phyloP scores from a whole-genome alignment of 2,113 vertebrate species.

The Calyptomena viridis region DNA sequence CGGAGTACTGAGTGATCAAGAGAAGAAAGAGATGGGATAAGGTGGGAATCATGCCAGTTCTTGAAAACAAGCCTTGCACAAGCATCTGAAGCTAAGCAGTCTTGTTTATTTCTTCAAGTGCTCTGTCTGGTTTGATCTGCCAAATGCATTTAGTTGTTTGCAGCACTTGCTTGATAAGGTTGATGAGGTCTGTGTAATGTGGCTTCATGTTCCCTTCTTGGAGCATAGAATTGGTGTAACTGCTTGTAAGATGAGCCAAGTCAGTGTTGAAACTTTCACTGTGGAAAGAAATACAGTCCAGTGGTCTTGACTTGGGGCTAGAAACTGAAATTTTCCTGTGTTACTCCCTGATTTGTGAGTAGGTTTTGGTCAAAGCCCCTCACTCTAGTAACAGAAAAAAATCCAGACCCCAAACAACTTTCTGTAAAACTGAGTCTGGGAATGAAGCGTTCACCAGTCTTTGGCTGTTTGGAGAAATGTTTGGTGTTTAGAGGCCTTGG shows the following conservation, averaged over 20 bases:
- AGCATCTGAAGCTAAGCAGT: neutral
- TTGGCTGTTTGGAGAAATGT: neutral
- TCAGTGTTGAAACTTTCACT: neutral
- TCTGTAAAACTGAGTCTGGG: neutral
- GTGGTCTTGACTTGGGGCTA: neutral
- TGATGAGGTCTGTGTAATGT: neutral
- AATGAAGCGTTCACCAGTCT: neutral
- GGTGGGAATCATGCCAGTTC: neutral
- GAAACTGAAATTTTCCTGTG: neutral
- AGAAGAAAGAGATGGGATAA: neutral
- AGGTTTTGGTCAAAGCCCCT: neutral
- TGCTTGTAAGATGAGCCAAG: neutral
- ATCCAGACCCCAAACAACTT: fast-evolving
- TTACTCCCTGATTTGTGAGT: neutral
- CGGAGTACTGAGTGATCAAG: neutral
- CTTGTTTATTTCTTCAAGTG: neutral
- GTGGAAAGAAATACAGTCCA: neutral
- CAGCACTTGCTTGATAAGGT: neutral
- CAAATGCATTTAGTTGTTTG: neutral
- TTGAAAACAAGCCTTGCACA: neutral
- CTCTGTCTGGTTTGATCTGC: neutral
- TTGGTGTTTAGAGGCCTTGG: neutral
- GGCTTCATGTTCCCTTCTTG: neutral
- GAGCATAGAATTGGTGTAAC: neutral
- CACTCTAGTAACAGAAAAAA: neutral